Evolutionary conservation across 2,113 vertebrate species (phyloP).

Genomic region (Cottus gobio): DNA sequence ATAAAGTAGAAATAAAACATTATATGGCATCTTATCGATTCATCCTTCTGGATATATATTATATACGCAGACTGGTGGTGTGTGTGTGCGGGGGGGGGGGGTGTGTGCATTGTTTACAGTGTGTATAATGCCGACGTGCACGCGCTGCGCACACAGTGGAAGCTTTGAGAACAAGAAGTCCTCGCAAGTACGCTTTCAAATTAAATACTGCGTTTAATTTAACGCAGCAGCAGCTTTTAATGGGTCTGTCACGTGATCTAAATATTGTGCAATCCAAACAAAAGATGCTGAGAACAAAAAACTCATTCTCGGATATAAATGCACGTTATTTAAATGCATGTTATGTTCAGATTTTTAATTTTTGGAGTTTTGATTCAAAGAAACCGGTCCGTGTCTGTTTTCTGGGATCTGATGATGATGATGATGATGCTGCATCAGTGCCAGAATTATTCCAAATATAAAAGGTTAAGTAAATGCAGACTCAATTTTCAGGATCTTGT

Average conservation of each 20-base stretch:
- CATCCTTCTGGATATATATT: background rate
- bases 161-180: slow-evolving; percentile 8
- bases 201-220: background rate
- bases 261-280: too few relatives aligned
- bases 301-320: too few relatives aligned
- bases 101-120: slow-evolving; percentile 33
- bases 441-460: background rate
- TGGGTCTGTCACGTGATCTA: too few relatives aligned
- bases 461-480: background rate
- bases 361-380: too few relatives aligned
- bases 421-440: too few relatives aligned
- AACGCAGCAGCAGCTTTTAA: rapidly evolving
- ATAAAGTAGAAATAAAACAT: slow-evolving; percentile 3
- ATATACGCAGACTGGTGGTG: slow-evolving; percentile 7
- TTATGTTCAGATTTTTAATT: too few relatives aligned
- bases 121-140: slow-evolving; percentile 20
- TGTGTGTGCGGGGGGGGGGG: too few relatives aligned
- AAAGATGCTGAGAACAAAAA: too few relatives aligned
- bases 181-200: slow-evolving; percentile 8
- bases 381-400: background rate
- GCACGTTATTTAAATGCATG: too few relatives aligned
- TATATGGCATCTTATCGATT: background rate
- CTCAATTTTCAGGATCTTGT: too few relatives aligned
- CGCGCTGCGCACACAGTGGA: slow-evolving; percentile 24
- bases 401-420: background rate